Evolutionary conservation across 2,888 invertebrate genomes (phyloP).

Genomic region (Tryphoninae sp.): DNA sequence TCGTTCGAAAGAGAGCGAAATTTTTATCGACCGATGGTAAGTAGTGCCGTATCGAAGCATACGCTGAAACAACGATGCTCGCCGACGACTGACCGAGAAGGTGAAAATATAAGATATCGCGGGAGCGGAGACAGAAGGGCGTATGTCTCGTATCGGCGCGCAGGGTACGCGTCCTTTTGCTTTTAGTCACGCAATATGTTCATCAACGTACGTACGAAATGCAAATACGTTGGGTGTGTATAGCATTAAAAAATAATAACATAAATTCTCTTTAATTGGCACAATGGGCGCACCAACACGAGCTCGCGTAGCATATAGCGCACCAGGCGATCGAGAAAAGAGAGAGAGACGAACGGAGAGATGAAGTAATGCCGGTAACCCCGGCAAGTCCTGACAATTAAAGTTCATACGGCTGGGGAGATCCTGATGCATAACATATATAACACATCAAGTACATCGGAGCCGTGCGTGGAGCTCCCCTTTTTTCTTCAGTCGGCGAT

Average conservation of each 20-base stretch:
- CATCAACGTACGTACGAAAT: conserved; percentile 73
- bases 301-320: conserved; percentile 51
- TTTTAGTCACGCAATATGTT: conserved; percentile 5
- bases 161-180: too few relatives aligned
- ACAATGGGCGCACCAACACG: conserved; percentile 70
- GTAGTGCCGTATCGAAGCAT: too few relatives aligned
- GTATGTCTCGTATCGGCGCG: too few relatives aligned
- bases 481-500: conserved; percentile 45
- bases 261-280: conserved; percentile 78
- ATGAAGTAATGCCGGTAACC: conserved; percentile 59
- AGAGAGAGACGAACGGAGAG: conserved; percentile 35
- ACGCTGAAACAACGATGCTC: too few relatives aligned
- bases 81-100: too few relatives aligned
- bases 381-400: conserved; percentile 73
- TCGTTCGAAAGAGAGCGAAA: too few relatives aligned
- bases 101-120: too few relatives aligned
- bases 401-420: conserved; percentile 73
- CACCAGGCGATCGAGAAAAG: conserved; percentile 44
- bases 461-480: conserved; percentile 32
- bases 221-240: conserved; percentile 73
- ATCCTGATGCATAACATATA: conserved; percentile 68
- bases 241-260: conserved; percentile 77
- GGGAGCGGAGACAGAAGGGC: too few relatives aligned
- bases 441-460: conserved; percentile 53
- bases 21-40: too few relatives aligned